A percentile compares a stretch with the other conserved stretches of the same genome.
phyloP scores from a whole-genome alignment of 2,113 vertebrate species.

The Tragelaphus buxtoni region DNA sequence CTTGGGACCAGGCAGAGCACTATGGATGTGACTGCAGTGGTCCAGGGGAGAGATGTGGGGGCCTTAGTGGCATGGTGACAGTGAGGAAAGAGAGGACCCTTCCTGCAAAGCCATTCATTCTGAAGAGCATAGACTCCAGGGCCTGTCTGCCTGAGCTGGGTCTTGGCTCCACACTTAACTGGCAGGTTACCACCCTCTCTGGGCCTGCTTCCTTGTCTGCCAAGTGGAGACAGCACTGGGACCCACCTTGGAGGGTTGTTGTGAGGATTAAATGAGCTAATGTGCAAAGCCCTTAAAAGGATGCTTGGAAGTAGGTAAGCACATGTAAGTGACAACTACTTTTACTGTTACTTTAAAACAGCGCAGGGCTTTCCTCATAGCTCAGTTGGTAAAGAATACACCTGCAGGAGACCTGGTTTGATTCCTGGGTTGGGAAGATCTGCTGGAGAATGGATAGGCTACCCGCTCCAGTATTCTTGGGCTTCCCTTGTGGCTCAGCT shows the following conservation, averaged over 20 bases:
- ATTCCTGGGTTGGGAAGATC: neutral
- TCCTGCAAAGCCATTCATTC: neutral
- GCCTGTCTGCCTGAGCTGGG: neutral
- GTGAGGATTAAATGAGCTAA: neutral
- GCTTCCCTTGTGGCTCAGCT: neutral
- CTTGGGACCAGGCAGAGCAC: neutral
- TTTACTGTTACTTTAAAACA: neutral
- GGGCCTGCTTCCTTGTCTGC: neutral
- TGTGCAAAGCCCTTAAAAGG: neutral
- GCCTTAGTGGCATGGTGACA: too few species aligned
- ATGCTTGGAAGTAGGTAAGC: neutral
- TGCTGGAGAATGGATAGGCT: neutral
- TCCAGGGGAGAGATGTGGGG: neutral
- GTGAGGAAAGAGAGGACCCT: too few species aligned
- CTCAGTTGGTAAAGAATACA: neutral
- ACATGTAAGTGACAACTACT: too few species aligned
- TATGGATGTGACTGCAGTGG: accelerated
- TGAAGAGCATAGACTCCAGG: neutral
- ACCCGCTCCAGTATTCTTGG: neutral
- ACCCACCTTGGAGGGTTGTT: neutral
- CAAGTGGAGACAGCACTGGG: neutral
- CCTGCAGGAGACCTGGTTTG: neutral
- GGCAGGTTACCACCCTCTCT: neutral
- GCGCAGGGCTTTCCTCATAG: neutral
- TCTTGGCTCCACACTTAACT: neutral